These are phyloP conservation scores for Myxocyprinus asiaticus DNA, from an alignment of 2,113 vertebrate species.

Conservation along the genomic window DNA sequence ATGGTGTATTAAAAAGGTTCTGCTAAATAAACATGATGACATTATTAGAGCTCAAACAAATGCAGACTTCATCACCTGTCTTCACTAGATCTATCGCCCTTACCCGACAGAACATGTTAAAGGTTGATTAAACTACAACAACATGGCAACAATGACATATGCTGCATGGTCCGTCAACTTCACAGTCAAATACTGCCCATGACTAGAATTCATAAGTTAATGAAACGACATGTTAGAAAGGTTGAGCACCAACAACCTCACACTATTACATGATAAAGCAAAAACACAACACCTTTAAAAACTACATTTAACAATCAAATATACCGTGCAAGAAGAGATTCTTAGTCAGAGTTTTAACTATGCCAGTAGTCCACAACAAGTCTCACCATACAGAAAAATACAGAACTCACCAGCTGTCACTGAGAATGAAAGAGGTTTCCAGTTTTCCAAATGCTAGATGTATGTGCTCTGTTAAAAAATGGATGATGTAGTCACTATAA, in stretches of 20 bases:
- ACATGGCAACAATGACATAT: not conserved
- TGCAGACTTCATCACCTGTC: not conserved
- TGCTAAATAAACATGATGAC: not conserved
- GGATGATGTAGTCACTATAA: not conserved
- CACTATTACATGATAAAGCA: not conserved
- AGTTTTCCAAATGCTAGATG: not conserved
- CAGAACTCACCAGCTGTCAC: slow-evolving; percentile 4
- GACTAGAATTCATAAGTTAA: slow-evolving; percentile 23
- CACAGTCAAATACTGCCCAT: slow-evolving; percentile 25
- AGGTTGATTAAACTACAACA: not conserved
- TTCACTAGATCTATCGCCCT: not conserved
- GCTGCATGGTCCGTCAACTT: slow-evolving; percentile 3
- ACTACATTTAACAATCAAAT: not conserved
- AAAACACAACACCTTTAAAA: not conserved
- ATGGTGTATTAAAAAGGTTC: no score
- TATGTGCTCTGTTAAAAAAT: not conserved
- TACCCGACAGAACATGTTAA: not conserved
- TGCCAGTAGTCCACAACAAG: not conserved
- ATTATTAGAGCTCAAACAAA: not conserved
- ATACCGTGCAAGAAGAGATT: not conserved
- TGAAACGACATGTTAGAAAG: not conserved
- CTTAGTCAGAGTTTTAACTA: not conserved
- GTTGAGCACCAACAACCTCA: not conserved
- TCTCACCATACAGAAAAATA: not conserved
- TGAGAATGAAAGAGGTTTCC: slow-evolving; percentile 13